Evolutionary conservation across 35 echinoderm and acorn worm genomes (phyloP).

Genomic region (Acanthaster planci): DNA sequence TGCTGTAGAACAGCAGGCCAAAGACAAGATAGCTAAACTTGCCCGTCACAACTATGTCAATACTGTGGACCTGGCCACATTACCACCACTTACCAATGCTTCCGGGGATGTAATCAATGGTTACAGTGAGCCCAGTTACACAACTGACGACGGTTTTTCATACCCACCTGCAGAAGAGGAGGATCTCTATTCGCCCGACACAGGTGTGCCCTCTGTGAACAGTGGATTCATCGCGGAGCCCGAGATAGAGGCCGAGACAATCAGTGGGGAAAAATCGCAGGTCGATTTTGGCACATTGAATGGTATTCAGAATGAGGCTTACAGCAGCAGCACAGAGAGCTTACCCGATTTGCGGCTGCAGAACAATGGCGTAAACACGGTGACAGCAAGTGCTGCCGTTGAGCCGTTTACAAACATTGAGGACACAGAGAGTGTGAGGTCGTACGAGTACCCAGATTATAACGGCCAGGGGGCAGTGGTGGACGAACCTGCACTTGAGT

Average conservation of each 20-base stretch:
- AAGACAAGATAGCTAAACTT: constrained; percentile 71
- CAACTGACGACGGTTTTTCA: neutral
- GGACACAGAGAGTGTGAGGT: constrained; percentile 4
- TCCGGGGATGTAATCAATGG: constrained; percentile 65
- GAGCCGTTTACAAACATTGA: neutral
- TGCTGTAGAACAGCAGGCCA: constrained; percentile 79
- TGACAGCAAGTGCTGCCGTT: constrained; percentile 28
- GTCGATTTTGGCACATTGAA: neutral
- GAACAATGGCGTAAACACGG: constrained; percentile 4
- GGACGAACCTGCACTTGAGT: constrained; percentile 10
- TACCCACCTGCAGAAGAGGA: neutral
- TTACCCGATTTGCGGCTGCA: constrained; percentile 9
- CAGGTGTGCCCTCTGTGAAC: neutral
- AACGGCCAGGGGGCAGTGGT: neutral
- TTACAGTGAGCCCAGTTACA: constrained; percentile 47
- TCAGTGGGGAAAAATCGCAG: neutral
- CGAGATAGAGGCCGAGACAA: constrained; percentile 1
- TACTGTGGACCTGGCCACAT: constrained; percentile 55
- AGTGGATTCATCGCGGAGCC: constrained; percentile 7
- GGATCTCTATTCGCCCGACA: neutral
- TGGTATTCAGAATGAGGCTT: constrained; percentile 10
- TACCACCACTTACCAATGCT: constrained; percentile 50
- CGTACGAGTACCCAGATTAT: constrained; percentile 16
- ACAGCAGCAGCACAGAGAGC: constrained; percentile 30
- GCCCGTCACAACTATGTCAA: constrained; percentile 71